Evolutionary conservation across 2,113 vertebrate species (phyloP), one percentile per base, ranked within the genome.

Genomic region (Toxotes chatareus): DNA sequence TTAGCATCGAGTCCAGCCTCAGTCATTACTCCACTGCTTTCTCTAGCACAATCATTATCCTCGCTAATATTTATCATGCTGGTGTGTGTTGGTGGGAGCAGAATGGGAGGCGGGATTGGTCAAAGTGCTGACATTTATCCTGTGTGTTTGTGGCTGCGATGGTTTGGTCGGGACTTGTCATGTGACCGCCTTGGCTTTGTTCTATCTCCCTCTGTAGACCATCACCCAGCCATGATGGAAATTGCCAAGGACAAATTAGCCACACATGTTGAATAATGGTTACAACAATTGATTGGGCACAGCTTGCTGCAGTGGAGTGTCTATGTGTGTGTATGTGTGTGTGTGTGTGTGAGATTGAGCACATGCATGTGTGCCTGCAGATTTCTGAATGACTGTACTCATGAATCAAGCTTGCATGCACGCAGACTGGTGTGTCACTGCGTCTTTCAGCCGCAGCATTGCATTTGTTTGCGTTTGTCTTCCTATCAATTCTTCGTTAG

Each of bases 231-330:
- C 82, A 61, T 85, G 87, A 89, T 87, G 79, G 79, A 89, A 91
- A 93, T 92, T 87, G 84, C 76, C 59, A 70, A 73, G 87, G 88
- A 94, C 89, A 92, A 90, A 93, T 90, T 87, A 91, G 79, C 89
- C 86, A 78, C 93, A 93, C 73, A 84, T 92, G 93, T 88, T 91
- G 89, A 89, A 87, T 92, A 88, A 89, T 79, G 86, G 78, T 88
- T 87, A 78, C 70, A 85, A 72, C 87, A 89, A 88, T 86, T 90
- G 87, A 91, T 89, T 92, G 85, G 77, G 89, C 79, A 63, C 89
- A 93, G 88, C 81, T 72, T 89, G 53, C 59, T 56, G 63, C 16
- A 5, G 10, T 38, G 40, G 72, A 74, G 38, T 59, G 75, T 62
- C 19, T 57, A 4, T 53, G 70, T 56, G 42, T 47, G 61, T 83